Base-by-base conservation (phyloP, 2,888 invertebrate species). In the Cosmia trapezina region DNA sequence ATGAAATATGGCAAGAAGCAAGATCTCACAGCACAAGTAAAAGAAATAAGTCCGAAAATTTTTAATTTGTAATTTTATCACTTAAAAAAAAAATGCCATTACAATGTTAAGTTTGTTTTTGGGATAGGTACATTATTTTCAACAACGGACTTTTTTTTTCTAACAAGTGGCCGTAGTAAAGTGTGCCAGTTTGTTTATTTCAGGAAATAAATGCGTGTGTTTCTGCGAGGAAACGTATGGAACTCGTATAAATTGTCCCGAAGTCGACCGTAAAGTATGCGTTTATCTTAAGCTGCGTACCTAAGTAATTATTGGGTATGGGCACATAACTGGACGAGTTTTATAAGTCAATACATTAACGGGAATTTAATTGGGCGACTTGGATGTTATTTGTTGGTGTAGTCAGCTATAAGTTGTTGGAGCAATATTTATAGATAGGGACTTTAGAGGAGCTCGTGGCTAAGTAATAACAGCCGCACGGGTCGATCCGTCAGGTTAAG, bases 331-430 rank as follows among this genome's bases (percentile, higher is more conserved):
- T 83, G 74, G 68, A 65, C 65, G 57, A 75, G 71, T 83, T 83
- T 85, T 81, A 86, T 73, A 81, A 80, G 76, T 78, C 78, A 78
- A 80, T 73, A 74, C 54, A 59, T 76, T 85, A 72, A 77, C 73
- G 73, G 73, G 73, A 70, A 73, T 80, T 78, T 84, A 78, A 84
- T 78, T 77, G 69, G 62, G 56, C 9, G 43, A 59, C 67, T 76
- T 73, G 43, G 49, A 65, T 73, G 66, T 76, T 73, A 56, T 66
- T 76, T 72, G 75, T 72, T 57, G 11, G 64, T 57, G 37, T 14
- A 60, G 65, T 71, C 51, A 63, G 63, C 61, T 70, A 57, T 67
- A 67, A 70, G 66, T 65, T 65, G 67, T 73, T 61, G 64, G 64
- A 51, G 7, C 4, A 45, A 61, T 78, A 71, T 73, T 78, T 83